A percentile compares a stretch with the other conserved stretches of the same genome.
phyloP scores from a whole-genome alignment of 1,140 invertebrate species.

The Orussus abietinus region DNA sequence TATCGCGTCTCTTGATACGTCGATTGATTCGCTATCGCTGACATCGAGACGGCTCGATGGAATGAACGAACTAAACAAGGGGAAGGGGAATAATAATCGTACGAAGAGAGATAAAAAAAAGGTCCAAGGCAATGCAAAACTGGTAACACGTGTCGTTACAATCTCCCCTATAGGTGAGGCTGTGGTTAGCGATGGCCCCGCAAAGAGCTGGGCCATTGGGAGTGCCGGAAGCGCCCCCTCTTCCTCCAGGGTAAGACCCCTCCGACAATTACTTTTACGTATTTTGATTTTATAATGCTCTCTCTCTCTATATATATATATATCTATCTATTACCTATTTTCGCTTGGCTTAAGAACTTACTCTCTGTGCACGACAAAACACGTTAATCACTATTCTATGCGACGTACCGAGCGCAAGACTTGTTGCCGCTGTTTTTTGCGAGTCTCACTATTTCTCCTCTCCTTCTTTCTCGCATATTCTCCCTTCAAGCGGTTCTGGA shows the following conservation, averaged over 20 bases:
- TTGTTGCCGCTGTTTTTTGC: constrained; percentile 29
- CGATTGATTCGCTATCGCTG: too few relatives aligned
- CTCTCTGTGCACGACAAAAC: constrained; percentile 42
- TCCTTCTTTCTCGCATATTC: too few relatives aligned
- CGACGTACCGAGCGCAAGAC: constrained; percentile 30
- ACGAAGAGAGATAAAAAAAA: too few relatives aligned
- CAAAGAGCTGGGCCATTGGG: constrained; percentile 54
- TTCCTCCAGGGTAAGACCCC: constrained; percentile 63
- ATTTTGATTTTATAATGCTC: constrained; percentile 16
- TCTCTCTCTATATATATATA: constrained; percentile 6
- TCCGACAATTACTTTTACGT: constrained; percentile 52
- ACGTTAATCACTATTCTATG: constrained; percentile 6
- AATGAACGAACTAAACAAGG: too few relatives aligned
- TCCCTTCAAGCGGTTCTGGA: too few relatives aligned
- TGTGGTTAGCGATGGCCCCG: constrained; percentile 55
- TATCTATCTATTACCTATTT: constrained; percentile 9
- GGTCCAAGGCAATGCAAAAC: too few relatives aligned
- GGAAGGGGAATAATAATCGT: too few relatives aligned
- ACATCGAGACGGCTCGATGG: too few relatives aligned
- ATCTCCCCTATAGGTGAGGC: constrained; percentile 55
- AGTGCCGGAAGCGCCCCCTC: constrained; percentile 54
- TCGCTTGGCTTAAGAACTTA: constrained; percentile 51
- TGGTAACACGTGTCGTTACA: constrained; percentile 42
- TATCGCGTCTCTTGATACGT: too few relatives aligned
- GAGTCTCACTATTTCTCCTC: too few relatives aligned